These are phyloP conservation scores for Eustalomyia histrio DNA, from an alignment of 2,888 invertebrate genomes.

Conservation along the genomic window DNA sequence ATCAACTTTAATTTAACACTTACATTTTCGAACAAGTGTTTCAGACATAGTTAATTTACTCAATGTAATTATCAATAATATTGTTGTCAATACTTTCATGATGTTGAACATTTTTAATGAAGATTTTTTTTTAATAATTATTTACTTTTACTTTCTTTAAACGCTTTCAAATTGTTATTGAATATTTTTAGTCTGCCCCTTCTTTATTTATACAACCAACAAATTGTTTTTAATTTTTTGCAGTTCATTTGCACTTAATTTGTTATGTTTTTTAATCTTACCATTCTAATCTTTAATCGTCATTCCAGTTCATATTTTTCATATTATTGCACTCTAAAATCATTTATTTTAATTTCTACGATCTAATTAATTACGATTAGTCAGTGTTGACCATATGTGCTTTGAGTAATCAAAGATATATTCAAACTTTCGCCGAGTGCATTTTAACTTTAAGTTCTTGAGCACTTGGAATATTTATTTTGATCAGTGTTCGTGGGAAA, in stretches of 20 bases:
- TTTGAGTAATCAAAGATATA: neutral
- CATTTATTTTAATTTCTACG: neutral
- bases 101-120: slow-evolving; percentile 2
- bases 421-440: neutral
- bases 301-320: neutral
- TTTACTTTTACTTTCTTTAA: too few relatives aligned
- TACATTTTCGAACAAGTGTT: slow-evolving; percentile 25
- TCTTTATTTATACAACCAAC: too few relatives aligned
- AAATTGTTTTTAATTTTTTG: too few relatives aligned
- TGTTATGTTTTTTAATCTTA: too few relatives aligned
- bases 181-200: too few relatives aligned
- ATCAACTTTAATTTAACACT: neutral
- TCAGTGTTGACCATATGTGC: neutral
- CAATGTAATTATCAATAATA: neutral
- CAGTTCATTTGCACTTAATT: too few relatives aligned
- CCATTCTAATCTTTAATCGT: too few relatives aligned
- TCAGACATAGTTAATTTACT: neutral
- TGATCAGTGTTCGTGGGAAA: neutral
- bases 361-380: neutral
- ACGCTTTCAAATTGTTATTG: too few relatives aligned
- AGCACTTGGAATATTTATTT: neutral
- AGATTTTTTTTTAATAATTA: too few relatives aligned
- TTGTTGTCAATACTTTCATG: neutral
- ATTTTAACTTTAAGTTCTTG: neutral
- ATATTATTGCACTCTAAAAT: neutral